Evolutionary conservation across 1,140 invertebrate genomes (phyloP).

Genomic region (Trichonephila clavata): DNA sequence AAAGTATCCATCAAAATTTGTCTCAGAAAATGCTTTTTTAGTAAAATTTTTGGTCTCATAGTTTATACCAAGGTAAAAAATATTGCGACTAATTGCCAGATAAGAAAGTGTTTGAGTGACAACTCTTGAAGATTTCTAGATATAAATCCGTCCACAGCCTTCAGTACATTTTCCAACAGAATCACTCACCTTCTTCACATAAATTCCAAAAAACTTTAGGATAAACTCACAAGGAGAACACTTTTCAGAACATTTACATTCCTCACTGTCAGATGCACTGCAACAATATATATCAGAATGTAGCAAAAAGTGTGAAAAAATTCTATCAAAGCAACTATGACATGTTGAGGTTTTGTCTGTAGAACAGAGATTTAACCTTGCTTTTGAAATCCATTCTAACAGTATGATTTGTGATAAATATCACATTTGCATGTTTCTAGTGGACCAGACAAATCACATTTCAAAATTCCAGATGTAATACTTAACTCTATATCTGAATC

Average conservation of each 20-base stretch:
- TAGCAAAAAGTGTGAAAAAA: not conserved
- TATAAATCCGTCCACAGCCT: conserved; percentile 53
- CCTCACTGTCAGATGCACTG: not conserved
- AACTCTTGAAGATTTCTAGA: conserved; percentile 65
- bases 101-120: conserved; percentile 40
- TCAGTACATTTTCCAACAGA: conserved; percentile 44
- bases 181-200: not conserved
- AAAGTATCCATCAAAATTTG: not conserved
- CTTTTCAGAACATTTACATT: conserved; percentile 16
- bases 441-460: not conserved
- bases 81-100: conserved; percentile 37
- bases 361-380: conserved; percentile 34
- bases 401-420: not conserved
- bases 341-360: not conserved
- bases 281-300: conserved; percentile 48
- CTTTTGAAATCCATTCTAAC: conserved; percentile 33
- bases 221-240: conserved; percentile 61
- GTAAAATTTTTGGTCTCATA: conserved; percentile 28
- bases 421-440: not conserved
- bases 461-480: conserved; percentile 32
- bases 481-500: conserved; percentile 25
- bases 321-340: conserved; percentile 19
- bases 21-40: not conserved
- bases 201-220: conserved; percentile 45
- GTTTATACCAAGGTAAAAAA: conserved; percentile 45